Base-by-base conservation (phyloP, 2,113 vertebrate species). In the Myotis lucifugus region DNA sequence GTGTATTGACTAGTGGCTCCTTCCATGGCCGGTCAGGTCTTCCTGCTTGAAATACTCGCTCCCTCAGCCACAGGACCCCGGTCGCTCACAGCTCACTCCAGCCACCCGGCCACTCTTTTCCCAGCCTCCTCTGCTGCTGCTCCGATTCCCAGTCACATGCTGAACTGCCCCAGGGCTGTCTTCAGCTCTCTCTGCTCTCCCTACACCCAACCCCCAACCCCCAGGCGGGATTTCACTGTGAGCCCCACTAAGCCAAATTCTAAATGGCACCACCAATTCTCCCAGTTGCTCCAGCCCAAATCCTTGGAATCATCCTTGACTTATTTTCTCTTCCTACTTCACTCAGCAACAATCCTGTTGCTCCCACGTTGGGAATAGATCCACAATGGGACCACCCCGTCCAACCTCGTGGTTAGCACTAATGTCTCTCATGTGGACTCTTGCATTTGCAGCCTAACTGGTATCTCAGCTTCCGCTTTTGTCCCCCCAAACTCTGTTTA, bases 171-270 rank as follows among this genome's bases (percentile, higher is more conserved):
- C 3, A 13, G 46, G 48, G 6, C 42, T 48, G 42, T n/a, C 61
- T 34, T 86, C 61, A 37, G 52, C 37, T 37, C 15, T 85, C 32
- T 46, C 0, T 0, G 15, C n/a, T 50, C 14, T 78, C 37, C 42
- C 29, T 34, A 6, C 0, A 14, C 19, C 50, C 15, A n/a, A 1
- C 18, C 23, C 10, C 34, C 21, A 1, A 1, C 18, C 23, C 10
- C 34, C 21, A 1, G 1, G 2, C 6, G 3, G 0, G 19, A 66
- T 40, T 83, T 76, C 42, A 59, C 81, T 74, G 42, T 34, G 72
- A 46, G 3, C 12, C 14, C 2, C 52, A 48, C 37, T 42, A 54
- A 85, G 6, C 54, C 70, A 69, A 29, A 59, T 8, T 67, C 66
- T 64, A 61, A 59, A 10, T 46, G 73, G 18, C 32, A 66, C 50